Evolutionary conservation across 1,140 invertebrate genomes (phyloP), one percentile per base, ranked within the genome.

Genomic region (Drosophila baimaii): DNA sequence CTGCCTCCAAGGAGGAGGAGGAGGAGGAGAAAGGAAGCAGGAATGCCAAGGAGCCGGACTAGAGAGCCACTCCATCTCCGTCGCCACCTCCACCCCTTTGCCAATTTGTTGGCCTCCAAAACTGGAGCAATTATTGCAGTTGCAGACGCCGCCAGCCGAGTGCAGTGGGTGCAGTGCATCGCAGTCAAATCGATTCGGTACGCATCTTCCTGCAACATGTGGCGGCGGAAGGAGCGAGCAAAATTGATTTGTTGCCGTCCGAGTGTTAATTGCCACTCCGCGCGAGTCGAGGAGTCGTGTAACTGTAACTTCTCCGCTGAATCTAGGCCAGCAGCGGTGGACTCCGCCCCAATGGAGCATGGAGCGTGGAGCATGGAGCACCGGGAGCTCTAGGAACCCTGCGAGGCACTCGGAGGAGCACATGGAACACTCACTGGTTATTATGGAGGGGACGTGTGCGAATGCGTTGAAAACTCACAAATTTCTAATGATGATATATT

Each of bases 181-280:
- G 54, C 80, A 79, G 79, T 82, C 84, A 88, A 88, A 89, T 86
- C 79, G 79, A 86, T 88, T 88, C 70, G 77, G 84, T 84, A 83
- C 84, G 83, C 83, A 89, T 88, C 84, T 84, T 84, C 84, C 83
- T 84, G 57, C 66, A 77, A 77, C 74, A 70, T 76, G 59, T 39
- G 46, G 68, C 41, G 68, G 44, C 41, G 68, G 44, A 78, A 79
- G 72, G 54, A 81, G 84, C 84, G 81, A 54, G 69, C 77, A 79
- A 89, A 89, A 89, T 88, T 88, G 83, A 88, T 88, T 88, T 88
- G 83, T 88, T 89, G 83, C 84, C 79, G 83, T 69, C 81, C 69
- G 81, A 89, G 84, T 89, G 84, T 89, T 89, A 89, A 89, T 89
- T 89, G 84, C 84, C 73, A 89, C 57, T 68, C 77, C 77, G 31